Base-by-base conservation (phyloP, 2,888 invertebrate genomes). In the Tiliacea citrago region DNA sequence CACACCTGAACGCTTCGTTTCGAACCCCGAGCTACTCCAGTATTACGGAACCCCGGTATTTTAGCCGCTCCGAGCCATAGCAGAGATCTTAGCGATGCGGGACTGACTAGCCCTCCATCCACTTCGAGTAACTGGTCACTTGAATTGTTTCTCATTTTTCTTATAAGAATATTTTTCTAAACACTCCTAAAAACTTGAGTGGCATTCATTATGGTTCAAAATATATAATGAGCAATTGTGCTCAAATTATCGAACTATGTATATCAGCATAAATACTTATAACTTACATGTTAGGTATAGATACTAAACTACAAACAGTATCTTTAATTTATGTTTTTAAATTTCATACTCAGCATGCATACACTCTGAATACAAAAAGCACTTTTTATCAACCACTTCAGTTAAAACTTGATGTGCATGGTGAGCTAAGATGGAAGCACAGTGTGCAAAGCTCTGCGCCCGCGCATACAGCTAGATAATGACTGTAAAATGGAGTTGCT, bases 381-480 rank as follows among this genome's bases (percentile, higher is more conserved):
- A 39, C 0, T 45, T 45, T 75, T 61, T 82, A 62, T 18, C 2
- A 82, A 39, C 8, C 16, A 57, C 45, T 9, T 21, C 1, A 74
- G 39, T 67, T 58, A 58, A 70, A 57, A 18, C 0, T 77, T 61
- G 55, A 12, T 10, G 42, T 75, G 73, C 16, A 55, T 82, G 62
- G 72, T 53, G 24, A 39, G 16, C 49, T 82, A 73, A 39, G 39
- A 67, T 69, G 55, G 39, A 67, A 69, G 82, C 68, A 24, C 58
- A 72, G 35, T 63, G 68, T 65, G 79, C 51, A 62, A 78, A 79
- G 58, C 73, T 77, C 66, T 63, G 79, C 79, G 79, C 79, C 71
- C 49, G 75, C 75, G 86, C 83, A 82, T 79, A 55, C 67, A 55
- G 60, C 63, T 67, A 79, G 75, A 72, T 87, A 85, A 85, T 79